These are phyloP conservation scores for Centropus bengalensis DNA, from an alignment of 2,113 vertebrate genomes.

Conservation along the genomic window DNA sequence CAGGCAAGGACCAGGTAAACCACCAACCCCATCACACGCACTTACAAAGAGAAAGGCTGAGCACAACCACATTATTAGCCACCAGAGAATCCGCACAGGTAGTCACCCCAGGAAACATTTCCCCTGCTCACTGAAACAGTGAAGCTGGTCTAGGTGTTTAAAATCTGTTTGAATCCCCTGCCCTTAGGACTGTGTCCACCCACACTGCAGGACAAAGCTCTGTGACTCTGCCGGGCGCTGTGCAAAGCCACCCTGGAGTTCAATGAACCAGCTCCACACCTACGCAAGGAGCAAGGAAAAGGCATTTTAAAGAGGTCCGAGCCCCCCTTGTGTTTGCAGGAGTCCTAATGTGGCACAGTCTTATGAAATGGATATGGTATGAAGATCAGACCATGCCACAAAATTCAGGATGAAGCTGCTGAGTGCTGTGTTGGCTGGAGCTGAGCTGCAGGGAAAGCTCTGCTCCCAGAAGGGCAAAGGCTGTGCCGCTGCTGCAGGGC, in stretches of 20 bases:
- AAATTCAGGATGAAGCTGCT: not conserved
- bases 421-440: not conserved
- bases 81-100: not conserved
- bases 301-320: not conserved
- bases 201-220: not conserved
- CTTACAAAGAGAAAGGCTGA: not conserved
- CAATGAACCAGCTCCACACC: not conserved
- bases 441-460: not conserved
- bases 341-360: not conserved
- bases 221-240: not conserved
- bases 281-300: not conserved
- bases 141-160: not conserved
- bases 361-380: rapidly evolving
- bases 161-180: not conserved
- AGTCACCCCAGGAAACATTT: rapidly evolving
- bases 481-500: not conserved
- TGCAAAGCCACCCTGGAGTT: too few species aligned
- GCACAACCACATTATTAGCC: not conserved
- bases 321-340: too few species aligned
- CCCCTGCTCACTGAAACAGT: rapidly evolving
- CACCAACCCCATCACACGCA: not conserved
- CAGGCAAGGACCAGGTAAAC: not conserved
- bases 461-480: not conserved
- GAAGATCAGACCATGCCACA: rapidly evolving
- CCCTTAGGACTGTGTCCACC: not conserved